phyloP scores from a whole-genome alignment of 2,888 invertebrate genomes.

The Agrotis clavis region DNA sequence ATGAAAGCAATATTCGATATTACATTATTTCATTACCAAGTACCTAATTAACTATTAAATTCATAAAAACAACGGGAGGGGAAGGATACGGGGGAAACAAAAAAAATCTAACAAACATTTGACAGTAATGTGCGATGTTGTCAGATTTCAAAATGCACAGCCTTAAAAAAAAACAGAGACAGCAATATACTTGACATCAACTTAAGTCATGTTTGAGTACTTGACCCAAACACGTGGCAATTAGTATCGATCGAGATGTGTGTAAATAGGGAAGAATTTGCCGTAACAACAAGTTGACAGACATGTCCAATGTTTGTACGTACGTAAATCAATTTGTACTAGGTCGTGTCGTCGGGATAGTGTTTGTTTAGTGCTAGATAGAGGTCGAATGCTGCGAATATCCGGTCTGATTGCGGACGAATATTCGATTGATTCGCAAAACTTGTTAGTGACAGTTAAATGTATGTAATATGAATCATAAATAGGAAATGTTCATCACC shows the following conservation, averaged over 20 bases:
- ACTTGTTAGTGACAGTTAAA: too few relatives aligned
- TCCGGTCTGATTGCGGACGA: background rate
- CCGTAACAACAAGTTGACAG: conserved; percentile 20
- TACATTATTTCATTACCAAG: too few relatives aligned
- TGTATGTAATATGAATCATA: too few relatives aligned
- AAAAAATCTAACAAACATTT: background rate
- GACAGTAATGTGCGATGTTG: background rate
- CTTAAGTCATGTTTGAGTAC: background rate
- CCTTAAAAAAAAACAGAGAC: background rate
- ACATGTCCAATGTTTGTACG: conserved; percentile 51
- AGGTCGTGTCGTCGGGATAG: conserved; percentile 20
- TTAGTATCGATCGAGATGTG: conserved; percentile 12
- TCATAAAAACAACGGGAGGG: too few relatives aligned
- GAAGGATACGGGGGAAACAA: too few relatives aligned
- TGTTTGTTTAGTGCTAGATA: conserved; percentile 15
- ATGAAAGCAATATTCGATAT: too few relatives aligned
- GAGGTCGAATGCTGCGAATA: conserved; percentile 4
- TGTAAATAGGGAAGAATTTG: conserved; percentile 41
- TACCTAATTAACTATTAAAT: too few relatives aligned
- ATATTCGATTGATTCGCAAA: background rate
- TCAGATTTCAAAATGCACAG: background rate
- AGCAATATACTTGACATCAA: background rate
- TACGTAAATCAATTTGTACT: conserved; percentile 66
- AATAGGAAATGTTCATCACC: too few relatives aligned
- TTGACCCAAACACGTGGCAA: conserved; percentile 6